These are phyloP conservation scores for Clivina fossor DNA, from an alignment of 2,888 invertebrate genomes.

Conservation along the genomic window DNA sequence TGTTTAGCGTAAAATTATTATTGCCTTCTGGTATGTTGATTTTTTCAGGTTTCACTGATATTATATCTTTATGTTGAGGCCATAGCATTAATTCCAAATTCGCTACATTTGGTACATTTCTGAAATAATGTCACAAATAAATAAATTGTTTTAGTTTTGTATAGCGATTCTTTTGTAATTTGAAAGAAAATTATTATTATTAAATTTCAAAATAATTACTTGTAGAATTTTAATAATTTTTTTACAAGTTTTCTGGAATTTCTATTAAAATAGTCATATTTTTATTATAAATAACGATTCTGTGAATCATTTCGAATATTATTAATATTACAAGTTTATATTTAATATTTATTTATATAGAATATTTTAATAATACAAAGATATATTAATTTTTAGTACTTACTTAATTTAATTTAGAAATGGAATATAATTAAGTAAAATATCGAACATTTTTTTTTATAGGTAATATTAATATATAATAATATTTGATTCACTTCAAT, in stretches of 20 bases:
- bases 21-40: conserved; percentile 44
- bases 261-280: background rate
- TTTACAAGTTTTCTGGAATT: background rate
- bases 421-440: too few relatives aligned
- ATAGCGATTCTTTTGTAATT: background rate
- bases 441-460: too few relatives aligned
- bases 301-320: too few relatives aligned
- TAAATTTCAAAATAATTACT: too few relatives aligned
- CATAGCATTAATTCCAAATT: conserved; percentile 10
- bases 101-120: background rate
- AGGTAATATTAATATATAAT: too few relatives aligned
- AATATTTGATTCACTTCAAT: too few relatives aligned
- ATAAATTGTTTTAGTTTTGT: background rate
- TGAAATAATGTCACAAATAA: background rate
- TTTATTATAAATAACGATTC: too few relatives aligned
- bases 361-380: too few relatives aligned
- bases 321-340: too few relatives aligned
- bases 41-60: conserved; percentile 54
- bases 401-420: too few relatives aligned
- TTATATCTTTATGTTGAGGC: conserved; percentile 26
- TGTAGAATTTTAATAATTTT: background rate
- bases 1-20: conserved; percentile 54
- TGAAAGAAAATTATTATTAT: background rate
- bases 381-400: too few relatives aligned
- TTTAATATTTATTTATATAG: too few relatives aligned